A percentile compares a stretch with the other conserved stretches of the same genome.
These are phyloP conservation scores for Elymnias hypermnestra DNA, from an alignment of 1,140 invertebrate genomes.

Conservation along the genomic window DNA sequence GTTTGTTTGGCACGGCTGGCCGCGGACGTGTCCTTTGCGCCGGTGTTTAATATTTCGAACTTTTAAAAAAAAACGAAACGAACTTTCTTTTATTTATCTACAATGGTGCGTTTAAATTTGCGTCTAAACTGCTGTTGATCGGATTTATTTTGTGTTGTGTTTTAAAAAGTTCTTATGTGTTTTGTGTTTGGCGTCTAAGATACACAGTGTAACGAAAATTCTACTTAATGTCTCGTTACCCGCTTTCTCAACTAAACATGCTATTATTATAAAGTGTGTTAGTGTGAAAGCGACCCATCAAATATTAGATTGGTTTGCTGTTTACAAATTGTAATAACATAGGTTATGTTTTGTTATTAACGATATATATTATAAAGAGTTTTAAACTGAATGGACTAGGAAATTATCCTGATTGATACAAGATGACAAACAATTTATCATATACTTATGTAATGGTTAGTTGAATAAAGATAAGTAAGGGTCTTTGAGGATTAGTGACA, in stretches of 20 bases:
- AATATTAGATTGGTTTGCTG: too few relatives aligned
- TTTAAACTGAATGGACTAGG: too few relatives aligned
- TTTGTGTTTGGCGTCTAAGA: slow-evolving; percentile 27
- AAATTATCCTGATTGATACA: too few relatives aligned
- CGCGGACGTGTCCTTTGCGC: slow-evolving; percentile 49
- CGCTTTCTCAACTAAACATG: slow-evolving; percentile 41
- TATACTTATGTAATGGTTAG: slow-evolving; percentile 3
- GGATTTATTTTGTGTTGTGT: slow-evolving; percentile 40
- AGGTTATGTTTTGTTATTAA: background rate
- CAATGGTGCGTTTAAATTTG: slow-evolving; percentile 53
- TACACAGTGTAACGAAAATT: slow-evolving; percentile 47
- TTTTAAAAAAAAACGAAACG: slow-evolving; percentile 51
- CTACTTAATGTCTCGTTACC: slow-evolving; percentile 42
- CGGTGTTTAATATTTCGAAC: slow-evolving; percentile 50
- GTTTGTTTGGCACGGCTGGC: slow-evolving; percentile 61
- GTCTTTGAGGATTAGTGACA: slow-evolving; percentile 25
- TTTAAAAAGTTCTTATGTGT: slow-evolving; percentile 21
- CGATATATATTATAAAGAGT: too few relatives aligned
- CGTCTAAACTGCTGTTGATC: slow-evolving; percentile 37
- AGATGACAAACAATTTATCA: too few relatives aligned
- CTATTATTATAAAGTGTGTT: slow-evolving; percentile 29
- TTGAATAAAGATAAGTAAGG: slow-evolving; percentile 17
- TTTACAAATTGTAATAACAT: too few relatives aligned
- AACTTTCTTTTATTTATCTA: slow-evolving; percentile 40
- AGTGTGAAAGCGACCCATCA: slow-evolving; percentile 23